Conservation (phyloP, 1,140 invertebrate species). For the Papilio glaucus region DNA sequence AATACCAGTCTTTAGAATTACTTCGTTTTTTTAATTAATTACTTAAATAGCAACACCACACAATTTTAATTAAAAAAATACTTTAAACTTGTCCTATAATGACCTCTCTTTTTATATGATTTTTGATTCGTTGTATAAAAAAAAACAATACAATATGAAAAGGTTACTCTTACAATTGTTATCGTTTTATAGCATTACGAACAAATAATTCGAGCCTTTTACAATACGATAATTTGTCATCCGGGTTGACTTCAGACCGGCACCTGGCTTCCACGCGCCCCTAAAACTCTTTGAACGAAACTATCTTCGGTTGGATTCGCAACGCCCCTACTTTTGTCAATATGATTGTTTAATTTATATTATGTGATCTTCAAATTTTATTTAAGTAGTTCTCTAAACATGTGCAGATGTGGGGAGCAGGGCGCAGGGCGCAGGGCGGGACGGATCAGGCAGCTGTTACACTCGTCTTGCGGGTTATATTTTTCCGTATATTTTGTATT, state of each 20-base stretch:
- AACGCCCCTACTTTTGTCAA: conserved; percentile 71
- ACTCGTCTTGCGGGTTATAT: conserved; percentile 49
- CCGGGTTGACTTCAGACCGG: conserved; percentile 53
- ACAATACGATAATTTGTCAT: conserved; percentile 77
- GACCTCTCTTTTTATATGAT: not conserved
- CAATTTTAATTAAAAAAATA: not conserved
- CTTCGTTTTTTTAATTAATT: too few relatives aligned
- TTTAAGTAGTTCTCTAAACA: conserved; percentile 77
- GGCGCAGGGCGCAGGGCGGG: conserved; percentile 48
- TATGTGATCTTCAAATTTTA: conserved; percentile 75
- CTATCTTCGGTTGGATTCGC: conserved; percentile 61
- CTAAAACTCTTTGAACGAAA: conserved; percentile 46
- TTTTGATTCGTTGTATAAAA: conserved; percentile 18
- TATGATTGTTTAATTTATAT: conserved; percentile 79
- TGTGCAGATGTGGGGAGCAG: conserved; percentile 61
- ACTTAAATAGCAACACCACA: too few relatives aligned
- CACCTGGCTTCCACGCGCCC: conserved; percentile 75
- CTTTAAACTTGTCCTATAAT: conserved; percentile 11
- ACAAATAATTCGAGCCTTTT: conserved; percentile 51
- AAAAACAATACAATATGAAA: conserved; percentile 21
- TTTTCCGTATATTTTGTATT: conserved; percentile 38
- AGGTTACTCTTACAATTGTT: conserved; percentile 44
- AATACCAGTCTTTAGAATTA: too few relatives aligned
- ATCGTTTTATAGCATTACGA: conserved; percentile 50
- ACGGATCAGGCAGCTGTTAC: conserved; percentile 57